Conservation (phyloP, 64 coral and sea anemone genomes). For the Stylophora pistillata region DNA sequence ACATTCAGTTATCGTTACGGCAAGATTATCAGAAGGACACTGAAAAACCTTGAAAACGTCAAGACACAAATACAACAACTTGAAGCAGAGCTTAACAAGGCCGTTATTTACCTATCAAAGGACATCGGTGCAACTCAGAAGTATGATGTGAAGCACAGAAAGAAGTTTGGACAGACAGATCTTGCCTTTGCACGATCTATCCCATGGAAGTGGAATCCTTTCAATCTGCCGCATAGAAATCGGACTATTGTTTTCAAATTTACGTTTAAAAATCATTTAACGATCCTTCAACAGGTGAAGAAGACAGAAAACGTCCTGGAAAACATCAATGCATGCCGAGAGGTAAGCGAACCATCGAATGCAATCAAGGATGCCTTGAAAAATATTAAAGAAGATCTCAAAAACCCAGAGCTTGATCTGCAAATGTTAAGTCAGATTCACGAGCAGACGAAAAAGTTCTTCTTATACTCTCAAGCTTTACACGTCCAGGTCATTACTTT, state of each 20-base stretch:
- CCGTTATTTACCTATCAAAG: neutral
- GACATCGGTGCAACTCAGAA: too few relatives aligned
- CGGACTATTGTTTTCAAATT: neutral
- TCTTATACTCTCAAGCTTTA: neutral
- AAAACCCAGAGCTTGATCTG: neutral
- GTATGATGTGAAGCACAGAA: too few relatives aligned
- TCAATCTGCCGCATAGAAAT: neutral
- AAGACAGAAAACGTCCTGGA: neutral
- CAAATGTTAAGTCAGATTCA: neutral
- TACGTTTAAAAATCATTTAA: neutral
- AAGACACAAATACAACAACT: neutral
- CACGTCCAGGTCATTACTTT: neutral
- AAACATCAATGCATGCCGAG: neutral
- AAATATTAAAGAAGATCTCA: neutral
- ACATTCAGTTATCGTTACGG: conserved; percentile 46
- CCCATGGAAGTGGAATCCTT: neutral
- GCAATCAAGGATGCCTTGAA: neutral
- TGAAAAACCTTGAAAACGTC: neutral
- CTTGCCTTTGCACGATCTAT: neutral
- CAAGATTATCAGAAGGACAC: neutral
- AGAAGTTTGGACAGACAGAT: too few relatives aligned
- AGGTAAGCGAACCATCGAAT: too few relatives aligned
- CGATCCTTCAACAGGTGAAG: neutral
- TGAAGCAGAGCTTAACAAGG: neutral
- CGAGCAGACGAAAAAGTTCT: neutral